Evolutionary conservation across 2,888 invertebrate species (phyloP).

Genomic region (Ellobium chinense): DNA sequence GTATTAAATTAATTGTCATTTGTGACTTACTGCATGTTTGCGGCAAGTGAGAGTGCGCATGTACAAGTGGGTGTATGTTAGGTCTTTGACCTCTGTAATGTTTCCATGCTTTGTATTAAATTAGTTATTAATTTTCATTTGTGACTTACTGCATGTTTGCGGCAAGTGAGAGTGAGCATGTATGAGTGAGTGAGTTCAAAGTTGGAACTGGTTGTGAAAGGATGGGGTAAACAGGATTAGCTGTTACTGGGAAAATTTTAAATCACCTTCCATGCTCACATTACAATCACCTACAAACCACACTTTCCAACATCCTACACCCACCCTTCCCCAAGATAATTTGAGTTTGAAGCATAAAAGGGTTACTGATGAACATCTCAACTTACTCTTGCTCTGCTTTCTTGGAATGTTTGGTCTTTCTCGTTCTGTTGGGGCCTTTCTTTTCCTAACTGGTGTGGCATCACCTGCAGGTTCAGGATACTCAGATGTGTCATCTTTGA

Average conservation of each 20-base stretch:
- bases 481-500: neutral
- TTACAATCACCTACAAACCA: too few species aligned
- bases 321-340: neutral
- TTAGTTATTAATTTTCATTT: neutral
- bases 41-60: neutral
- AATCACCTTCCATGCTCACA: neutral
- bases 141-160: neutral
- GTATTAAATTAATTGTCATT: neutral
- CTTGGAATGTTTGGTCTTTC: neutral
- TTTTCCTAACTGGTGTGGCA: neutral
- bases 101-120: neutral
- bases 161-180: neutral
- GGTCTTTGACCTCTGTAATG: neutral
- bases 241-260: neutral
- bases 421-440: neutral
- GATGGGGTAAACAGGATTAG: neutral
- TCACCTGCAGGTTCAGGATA: neutral
- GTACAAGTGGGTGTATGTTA: neutral
- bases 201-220: neutral
- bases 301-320: too few species aligned
- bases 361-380: neutral
- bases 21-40: neutral
- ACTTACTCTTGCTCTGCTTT: neutral
- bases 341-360: neutral
- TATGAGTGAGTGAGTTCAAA: slow-evolving; percentile 1